phyloP scores from a whole-genome alignment of 2,113 vertebrate species.

The Brachyhypopomus occidentalis region DNA sequence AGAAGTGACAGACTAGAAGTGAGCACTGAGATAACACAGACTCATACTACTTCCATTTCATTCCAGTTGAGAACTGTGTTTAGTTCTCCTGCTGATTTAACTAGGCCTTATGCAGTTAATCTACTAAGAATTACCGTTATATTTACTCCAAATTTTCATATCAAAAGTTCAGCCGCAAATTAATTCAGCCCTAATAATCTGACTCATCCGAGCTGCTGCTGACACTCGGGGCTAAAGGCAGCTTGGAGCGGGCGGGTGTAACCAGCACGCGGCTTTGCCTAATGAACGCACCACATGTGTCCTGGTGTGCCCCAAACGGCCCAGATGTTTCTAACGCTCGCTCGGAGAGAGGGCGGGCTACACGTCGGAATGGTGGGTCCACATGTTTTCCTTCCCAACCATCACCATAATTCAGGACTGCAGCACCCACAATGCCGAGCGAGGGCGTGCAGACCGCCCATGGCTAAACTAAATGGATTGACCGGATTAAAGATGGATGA shows the following conservation, averaged over 20 bases:
- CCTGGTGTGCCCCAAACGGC: slow-evolving; percentile 34
- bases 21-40: background rate
- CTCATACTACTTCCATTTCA: background rate
- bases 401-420: slow-evolving; percentile 11
- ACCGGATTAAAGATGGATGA: background rate
- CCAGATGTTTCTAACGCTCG: slow-evolving; percentile 55
- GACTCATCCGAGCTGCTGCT: background rate
- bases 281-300: slow-evolving; percentile 51
- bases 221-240: slow-evolving; percentile 19
- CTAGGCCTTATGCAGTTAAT: background rate
- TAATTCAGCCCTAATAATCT: too few species aligned
- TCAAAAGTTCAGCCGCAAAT: too few species aligned
- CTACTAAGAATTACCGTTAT: background rate
- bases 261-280: slow-evolving; percentile 25
- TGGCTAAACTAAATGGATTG: slow-evolving; percentile 4
- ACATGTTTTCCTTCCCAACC: slow-evolving; percentile 43
- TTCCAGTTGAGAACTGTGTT: background rate
- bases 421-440: slow-evolving; percentile 33
- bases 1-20: background rate
- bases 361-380: slow-evolving; percentile 27
- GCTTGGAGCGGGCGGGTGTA: background rate
- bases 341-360: slow-evolving; percentile 28
- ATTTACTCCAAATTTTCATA: background rate
- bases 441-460: background rate
- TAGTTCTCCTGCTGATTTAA: background rate